Base-by-base conservation (phyloP, 92 coral and sea anemone genomes). In the Epizoanthus stellaris region DNA sequence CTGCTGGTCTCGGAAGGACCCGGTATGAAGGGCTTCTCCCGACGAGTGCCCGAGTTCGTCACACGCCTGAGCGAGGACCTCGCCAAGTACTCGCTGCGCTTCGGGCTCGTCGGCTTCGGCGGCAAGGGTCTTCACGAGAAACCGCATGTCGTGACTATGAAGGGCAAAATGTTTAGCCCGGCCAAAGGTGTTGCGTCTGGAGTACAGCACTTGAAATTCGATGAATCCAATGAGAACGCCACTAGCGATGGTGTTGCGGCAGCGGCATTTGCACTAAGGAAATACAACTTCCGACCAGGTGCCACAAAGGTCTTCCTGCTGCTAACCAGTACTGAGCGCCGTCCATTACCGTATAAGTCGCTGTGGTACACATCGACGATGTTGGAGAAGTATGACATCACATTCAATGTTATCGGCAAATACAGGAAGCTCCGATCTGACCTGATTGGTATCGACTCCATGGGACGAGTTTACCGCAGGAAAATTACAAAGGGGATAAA, bases 21-120 rank as follows among this genome's bases (percentile, higher is more conserved):
- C 1, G 88, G 93, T 79, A 81, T 91, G 81, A 71, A 84, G 60
- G 87, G 86, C 12, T 93, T 87, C 85, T 93, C 97, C 4, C 67
- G 67, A 81, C 81, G 88, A 69, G 83, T 97, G 10, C 99, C 99
- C 6, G 59, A 47, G 2, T 88, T 89, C 66, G 90, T 94, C 23
- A 64, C 74, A 43, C 88, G 84, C 16, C 82, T 97, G 39, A 54
- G 77, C 2, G 11, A 75, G 5, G 91, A 87, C 43, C 89, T 96
- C 42, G 4, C 59, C 73, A 87, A 90, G 75, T 97, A 86, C 88
- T 89, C 91, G 2, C 74, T 95, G 85, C 90, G 93, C 64, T 97
- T 95, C 81, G 99, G 98, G 19, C 91, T 97, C 17, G 93, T 97
- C 43, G 95, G 98, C 76, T 97, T 80, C 60, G 99, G 99, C 12